Conservation (phyloP, 1,140 invertebrate genomes). For the Oncopodura yosiiana region DNA sequence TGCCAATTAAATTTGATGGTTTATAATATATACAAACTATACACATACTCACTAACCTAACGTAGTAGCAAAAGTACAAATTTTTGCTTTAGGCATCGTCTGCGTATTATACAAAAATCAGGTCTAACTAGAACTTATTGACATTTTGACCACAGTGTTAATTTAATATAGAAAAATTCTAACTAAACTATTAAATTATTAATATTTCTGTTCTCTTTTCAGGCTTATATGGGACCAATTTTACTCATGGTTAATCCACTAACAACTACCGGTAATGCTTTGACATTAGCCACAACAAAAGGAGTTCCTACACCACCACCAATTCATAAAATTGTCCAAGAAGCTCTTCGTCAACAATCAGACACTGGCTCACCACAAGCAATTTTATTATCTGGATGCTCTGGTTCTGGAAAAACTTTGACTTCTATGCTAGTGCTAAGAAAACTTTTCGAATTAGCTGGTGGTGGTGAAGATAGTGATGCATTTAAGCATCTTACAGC, state of each 20-base stretch:
- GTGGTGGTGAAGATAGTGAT: constrained; percentile 85
- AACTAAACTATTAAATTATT: too few species aligned
- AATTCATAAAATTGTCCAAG: constrained; percentile 74
- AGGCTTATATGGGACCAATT: constrained; percentile 89
- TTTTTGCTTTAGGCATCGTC: too few species aligned
- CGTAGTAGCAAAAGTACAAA: too few species aligned
- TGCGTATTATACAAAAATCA: too few species aligned
- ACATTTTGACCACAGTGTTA: too few species aligned
- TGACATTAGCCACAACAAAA: constrained; percentile 75
- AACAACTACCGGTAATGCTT: constrained; percentile 70
- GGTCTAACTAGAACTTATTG: too few species aligned
- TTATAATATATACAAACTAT: too few species aligned
- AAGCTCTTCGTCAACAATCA: constrained; percentile 82
- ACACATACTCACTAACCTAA: too few species aligned
- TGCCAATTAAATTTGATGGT: too few species aligned
- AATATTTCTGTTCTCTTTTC: too few species aligned
- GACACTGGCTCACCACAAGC: constrained; percentile 91
- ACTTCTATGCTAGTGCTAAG: constrained; percentile 81
- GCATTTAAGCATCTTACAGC: constrained; percentile 92
- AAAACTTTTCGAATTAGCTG: constrained; percentile 84
- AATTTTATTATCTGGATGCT: constrained; percentile 80
- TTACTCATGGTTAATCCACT: constrained; percentile 81
- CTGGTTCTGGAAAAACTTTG: constrained; percentile 90
- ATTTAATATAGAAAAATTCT: too few species aligned
- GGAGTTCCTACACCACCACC: constrained; percentile 58